Evolutionary conservation across 2,113 vertebrate genomes (phyloP).

Genomic region (Embiotoca jacksoni): DNA sequence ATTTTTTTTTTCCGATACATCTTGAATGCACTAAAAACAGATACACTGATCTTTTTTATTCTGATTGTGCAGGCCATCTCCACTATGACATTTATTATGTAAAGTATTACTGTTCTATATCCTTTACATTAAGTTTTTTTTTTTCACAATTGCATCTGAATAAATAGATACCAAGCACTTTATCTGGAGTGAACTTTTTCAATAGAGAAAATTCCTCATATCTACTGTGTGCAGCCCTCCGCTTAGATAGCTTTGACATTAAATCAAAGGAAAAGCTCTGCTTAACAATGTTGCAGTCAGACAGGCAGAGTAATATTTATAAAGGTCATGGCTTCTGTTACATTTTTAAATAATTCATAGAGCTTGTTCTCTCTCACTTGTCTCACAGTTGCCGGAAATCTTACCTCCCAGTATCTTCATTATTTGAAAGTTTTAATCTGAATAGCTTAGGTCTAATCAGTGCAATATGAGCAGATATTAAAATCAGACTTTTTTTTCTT

Average conservation of each 20-base stretch:
- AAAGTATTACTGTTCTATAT: background rate
- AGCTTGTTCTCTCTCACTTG: slow-evolving; percentile 31
- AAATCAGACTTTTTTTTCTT: background rate
- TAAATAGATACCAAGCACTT: background rate
- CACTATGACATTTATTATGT: too few relatives aligned
- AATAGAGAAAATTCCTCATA: slow-evolving; percentile 22
- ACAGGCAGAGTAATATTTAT: slow-evolving; percentile 60
- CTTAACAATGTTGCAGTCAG: slow-evolving; percentile 52
- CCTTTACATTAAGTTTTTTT: slow-evolving; percentile 20
- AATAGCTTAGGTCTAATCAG: slow-evolving; percentile 9
- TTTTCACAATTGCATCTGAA: slow-evolving; percentile 1
- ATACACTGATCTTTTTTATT: too few relatives aligned
- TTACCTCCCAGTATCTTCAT: slow-evolving; percentile 7
- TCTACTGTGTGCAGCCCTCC: slow-evolving; percentile 23
- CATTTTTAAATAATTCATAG: slow-evolving; percentile 60
- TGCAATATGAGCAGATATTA: background rate
- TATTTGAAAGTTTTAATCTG: slow-evolving; percentile 13
- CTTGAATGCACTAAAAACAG: too few relatives aligned
- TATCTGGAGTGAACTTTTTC: background rate
- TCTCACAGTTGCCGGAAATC: slow-evolving; percentile 29
- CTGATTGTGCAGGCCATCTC: too few relatives aligned
- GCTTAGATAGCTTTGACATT: slow-evolving; percentile 56
- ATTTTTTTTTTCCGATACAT: too few relatives aligned
- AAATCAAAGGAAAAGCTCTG: slow-evolving; percentile 52
- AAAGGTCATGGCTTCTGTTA: slow-evolving; percentile 69